Conservation (phyloP, 2,888 invertebrate genomes). For the Lucinisca nassula region DNA sequence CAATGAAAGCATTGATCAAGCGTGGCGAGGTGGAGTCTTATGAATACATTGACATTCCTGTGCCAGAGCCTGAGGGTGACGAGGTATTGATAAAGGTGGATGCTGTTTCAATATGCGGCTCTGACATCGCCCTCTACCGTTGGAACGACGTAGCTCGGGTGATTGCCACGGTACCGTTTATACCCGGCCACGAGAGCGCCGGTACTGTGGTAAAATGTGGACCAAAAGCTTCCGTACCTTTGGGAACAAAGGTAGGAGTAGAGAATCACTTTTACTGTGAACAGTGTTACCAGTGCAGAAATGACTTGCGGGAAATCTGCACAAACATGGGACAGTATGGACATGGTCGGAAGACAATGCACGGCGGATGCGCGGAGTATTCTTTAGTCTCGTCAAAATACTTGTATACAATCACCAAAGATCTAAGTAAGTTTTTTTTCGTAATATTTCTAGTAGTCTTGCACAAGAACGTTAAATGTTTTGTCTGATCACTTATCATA, state of each 20-base stretch:
- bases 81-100: slow-evolving; percentile 84
- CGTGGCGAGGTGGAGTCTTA: slow-evolving; percentile 79
- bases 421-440: slow-evolving; percentile 79
- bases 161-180: slow-evolving; percentile 85
- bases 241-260: slow-evolving; percentile 82
- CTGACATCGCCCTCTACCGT: slow-evolving; percentile 84
- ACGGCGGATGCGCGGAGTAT: slow-evolving; percentile 86
- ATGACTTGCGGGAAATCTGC: slow-evolving; percentile 82
- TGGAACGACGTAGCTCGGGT: slow-evolving; percentile 83
- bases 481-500: too few relatives aligned
- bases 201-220: slow-evolving; percentile 85
- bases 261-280: slow-evolving; percentile 86
- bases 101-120: slow-evolving; percentile 84
- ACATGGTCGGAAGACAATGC: slow-evolving; percentile 83
- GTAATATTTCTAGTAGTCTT: too few relatives aligned
- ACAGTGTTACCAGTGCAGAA: slow-evolving; percentile 81
- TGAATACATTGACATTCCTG: slow-evolving; percentile 76
- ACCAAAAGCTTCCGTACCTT: slow-evolving; percentile 78
- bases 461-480: too few relatives aligned
- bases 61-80: slow-evolving; percentile 80
- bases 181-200: slow-evolving; percentile 85
- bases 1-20: slow-evolving; percentile 84
- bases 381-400: slow-evolving; percentile 83
- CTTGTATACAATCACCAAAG: slow-evolving; percentile 77
- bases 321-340: slow-evolving; percentile 85